These are phyloP conservation scores for Drosophila vallismaia DNA, from an alignment of 2,888 invertebrate genomes.

Conservation along the genomic window DNA sequence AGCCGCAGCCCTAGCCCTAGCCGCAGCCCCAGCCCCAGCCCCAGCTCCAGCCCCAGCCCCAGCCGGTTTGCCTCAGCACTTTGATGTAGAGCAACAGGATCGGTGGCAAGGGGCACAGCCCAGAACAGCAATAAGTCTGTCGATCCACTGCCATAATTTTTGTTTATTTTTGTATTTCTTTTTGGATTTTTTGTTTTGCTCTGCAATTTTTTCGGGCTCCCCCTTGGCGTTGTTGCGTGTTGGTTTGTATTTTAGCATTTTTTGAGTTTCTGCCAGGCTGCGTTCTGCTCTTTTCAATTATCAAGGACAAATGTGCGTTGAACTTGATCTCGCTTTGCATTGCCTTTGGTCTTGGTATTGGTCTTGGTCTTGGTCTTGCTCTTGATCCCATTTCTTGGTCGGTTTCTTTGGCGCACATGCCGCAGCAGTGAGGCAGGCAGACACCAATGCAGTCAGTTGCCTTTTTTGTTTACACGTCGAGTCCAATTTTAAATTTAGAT, in stretches of 20 bases:
- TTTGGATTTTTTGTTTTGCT: slow-evolving; percentile 49
- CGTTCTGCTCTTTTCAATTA: slow-evolving; percentile 64
- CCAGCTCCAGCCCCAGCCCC: slow-evolving; percentile 7
- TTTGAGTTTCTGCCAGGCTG: slow-evolving; percentile 23
- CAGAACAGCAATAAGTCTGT: slow-evolving; percentile 68
- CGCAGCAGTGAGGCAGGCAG: not conserved
- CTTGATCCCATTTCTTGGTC: slow-evolving; percentile 35
- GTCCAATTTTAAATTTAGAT: slow-evolving; percentile 66
- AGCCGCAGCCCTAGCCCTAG: slow-evolving; percentile 3
- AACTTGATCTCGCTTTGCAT: slow-evolving; percentile 79
- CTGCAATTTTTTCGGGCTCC: slow-evolving; percentile 65
- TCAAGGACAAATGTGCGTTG: slow-evolving; percentile 80
- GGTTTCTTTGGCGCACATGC: slow-evolving; percentile 3
- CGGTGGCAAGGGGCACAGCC: slow-evolving; percentile 14
- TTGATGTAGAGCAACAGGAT: slow-evolving; percentile 46
- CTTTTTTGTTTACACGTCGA: slow-evolving; percentile 61
- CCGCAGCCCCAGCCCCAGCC: no score
- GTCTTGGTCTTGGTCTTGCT: slow-evolving; percentile 10
- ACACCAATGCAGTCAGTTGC: slow-evolving; percentile 4
- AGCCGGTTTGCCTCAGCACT: slow-evolving; percentile 61
- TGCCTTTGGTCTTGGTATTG: slow-evolving; percentile 26
- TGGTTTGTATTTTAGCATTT: not conserved
- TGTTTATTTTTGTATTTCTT: slow-evolving; percentile 60
- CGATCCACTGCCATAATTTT: slow-evolving; percentile 80
- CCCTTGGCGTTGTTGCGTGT: slow-evolving; percentile 29